These are phyloP conservation scores for Saguinus midas DNA, from an alignment of 2,113 vertebrate genomes.

Conservation along the genomic window DNA sequence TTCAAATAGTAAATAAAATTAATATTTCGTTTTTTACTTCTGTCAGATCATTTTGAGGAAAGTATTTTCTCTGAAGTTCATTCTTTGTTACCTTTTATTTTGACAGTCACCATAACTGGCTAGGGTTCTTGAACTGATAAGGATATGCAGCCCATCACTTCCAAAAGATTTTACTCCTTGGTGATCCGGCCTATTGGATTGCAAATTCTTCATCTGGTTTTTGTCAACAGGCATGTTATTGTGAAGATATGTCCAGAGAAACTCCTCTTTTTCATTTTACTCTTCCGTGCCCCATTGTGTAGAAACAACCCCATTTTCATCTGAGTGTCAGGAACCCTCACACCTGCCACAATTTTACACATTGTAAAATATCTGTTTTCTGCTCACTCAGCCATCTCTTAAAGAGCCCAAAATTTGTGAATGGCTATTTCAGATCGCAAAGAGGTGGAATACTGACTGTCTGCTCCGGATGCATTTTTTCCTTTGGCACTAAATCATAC, in stretches of 20 bases:
- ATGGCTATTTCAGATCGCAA: not conserved
- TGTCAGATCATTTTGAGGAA: too few species aligned
- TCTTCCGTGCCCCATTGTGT: accelerated
- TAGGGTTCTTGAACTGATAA: not conserved
- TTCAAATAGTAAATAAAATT: not conserved
- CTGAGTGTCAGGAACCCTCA: not conserved
- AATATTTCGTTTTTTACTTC: not conserved
- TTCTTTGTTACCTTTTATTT: not conserved
- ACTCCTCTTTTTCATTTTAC: not conserved
- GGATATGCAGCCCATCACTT: not conserved
- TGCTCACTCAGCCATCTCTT: not conserved
- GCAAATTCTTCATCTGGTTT: not conserved
- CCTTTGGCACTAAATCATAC: not conserved
- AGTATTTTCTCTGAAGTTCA: not conserved
- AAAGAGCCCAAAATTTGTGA: not conserved
- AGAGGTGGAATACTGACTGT: too few species aligned
- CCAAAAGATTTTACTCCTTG: not conserved
- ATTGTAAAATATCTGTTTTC: not conserved
- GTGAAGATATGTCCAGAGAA: not conserved
- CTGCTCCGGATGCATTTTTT: not conserved
- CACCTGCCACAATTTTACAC: not conserved
- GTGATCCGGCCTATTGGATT: accelerated
- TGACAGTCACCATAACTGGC: not conserved
- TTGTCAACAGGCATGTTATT: not conserved
- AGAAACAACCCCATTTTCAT: not conserved